Base-by-base conservation (phyloP, 1,140 invertebrate species). In the Dryas iulia region DNA sequence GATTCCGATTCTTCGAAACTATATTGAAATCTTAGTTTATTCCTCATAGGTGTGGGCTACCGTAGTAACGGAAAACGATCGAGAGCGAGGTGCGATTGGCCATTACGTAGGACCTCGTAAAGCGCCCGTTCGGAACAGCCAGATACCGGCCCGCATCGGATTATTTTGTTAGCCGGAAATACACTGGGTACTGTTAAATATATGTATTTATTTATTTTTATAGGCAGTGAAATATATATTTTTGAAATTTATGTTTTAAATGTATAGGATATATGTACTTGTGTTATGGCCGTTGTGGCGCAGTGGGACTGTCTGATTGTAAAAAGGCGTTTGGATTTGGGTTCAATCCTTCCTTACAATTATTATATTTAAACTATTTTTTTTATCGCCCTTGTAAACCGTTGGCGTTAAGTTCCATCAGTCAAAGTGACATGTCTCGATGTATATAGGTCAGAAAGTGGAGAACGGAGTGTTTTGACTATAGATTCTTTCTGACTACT, bases 81-180 rank as follows among this genome's bases (percentile, higher is more conserved):
- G 73, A 31, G 66, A 47, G 73, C 66, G 71, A 77, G 74, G 77
- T 75, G 76, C 76, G 73, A 80, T 76, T 66, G 72, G 68, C 70
- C 62, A 74, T 81, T 78, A 82, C 74, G 72, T 64, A 28, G 74
- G 66, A 76, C 72, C 70, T 74, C 79, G 77, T 83, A 86, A 83
- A 81, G 73, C 73, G 76, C 64, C 63, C 74, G 76, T 58, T 57
- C 77, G 77, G 76, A 74, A 75, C 78, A 39, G 61, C 66, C 53
- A 77, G 83, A 85, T 85, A 85, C 64, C 71, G 77, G 65, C 62
- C 66, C 59, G 59, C 66, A 71, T 69, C 69, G 69, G 73, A 82
- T 82, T 80, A 79, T 47, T 47, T 47, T 10, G 39, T 47, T 47
- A 6, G n/a, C 10, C 39, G 7, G 31, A 7, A 63, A 26, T 56